A percentile compares a stretch with the other conserved stretches of the same genome.
These are phyloP conservation scores for Spisula subtruncata DNA, from an alignment of 2,888 invertebrate genomes.

Conservation along the genomic window DNA sequence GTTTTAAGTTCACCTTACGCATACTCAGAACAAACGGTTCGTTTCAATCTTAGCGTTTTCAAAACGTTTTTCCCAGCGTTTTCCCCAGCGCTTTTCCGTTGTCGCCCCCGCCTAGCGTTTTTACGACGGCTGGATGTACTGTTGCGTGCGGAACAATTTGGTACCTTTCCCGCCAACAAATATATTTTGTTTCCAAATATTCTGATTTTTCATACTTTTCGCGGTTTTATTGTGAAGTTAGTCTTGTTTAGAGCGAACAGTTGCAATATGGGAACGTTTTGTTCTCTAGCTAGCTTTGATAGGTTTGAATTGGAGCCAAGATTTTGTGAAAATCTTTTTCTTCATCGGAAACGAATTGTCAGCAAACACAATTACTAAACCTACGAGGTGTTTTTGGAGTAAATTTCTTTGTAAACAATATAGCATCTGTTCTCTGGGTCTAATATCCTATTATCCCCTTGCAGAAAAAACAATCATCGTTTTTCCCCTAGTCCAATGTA, in stretches of 20 bases:
- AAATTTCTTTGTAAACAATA: conserved; percentile 30
- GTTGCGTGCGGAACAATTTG: conserved; percentile 7
- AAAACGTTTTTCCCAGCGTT: too few species aligned
- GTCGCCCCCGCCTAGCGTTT: background rate
- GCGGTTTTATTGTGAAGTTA: background rate
- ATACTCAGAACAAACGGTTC: background rate
- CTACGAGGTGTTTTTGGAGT: conserved; percentile 32
- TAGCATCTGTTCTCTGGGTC: background rate
- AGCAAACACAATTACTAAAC: conserved; percentile 18
- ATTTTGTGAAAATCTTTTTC: conserved; percentile 28
- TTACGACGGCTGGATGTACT: conserved; percentile 27
- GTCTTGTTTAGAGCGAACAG: conserved; percentile 15
- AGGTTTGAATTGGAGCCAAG: conserved; percentile 32
- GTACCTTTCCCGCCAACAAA: conserved; percentile 10
- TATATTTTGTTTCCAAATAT: background rate
- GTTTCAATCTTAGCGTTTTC: background rate
- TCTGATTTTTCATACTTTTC: background rate
- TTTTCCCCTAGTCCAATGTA: background rate
- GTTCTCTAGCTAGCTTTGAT: background rate
- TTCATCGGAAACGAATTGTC: conserved; percentile 28
- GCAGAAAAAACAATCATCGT: background rate
- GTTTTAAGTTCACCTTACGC: background rate
- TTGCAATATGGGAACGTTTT: background rate
- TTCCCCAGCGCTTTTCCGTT: too few species aligned
- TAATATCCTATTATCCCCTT: background rate